phyloP scores from a whole-genome alignment of 2,888 invertebrate species.

The Beris morrisii region DNA sequence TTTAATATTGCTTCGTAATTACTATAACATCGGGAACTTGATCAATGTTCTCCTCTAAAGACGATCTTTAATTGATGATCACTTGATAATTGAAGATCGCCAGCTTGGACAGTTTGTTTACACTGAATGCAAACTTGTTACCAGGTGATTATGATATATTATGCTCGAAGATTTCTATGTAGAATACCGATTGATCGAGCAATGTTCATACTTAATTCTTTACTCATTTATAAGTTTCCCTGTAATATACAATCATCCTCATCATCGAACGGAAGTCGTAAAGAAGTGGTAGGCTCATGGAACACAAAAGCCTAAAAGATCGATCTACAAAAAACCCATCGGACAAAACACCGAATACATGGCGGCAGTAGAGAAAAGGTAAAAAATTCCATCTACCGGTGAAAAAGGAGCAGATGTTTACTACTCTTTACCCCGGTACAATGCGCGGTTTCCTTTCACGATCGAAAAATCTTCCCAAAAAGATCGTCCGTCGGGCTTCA shows the following conservation, averaged over 20 bases:
- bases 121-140: no score
- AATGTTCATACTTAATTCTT: no score
- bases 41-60: no score
- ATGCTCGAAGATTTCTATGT: no score
- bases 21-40: no score
- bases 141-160: no score
- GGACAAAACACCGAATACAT: slow-evolving; percentile 5
- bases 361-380: neutral
- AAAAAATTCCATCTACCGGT: slow-evolving; percentile 19
- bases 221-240: no score
- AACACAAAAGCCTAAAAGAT: slow-evolving; percentile 5
- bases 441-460: slow-evolving; percentile 18
- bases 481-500: slow-evolving; percentile 2
- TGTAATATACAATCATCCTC: neutral
- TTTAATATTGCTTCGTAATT: no score
- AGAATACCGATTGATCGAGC: no score
- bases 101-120: no score
- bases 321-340: neutral
- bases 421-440: neutral
- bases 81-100: no score
- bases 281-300: slow-evolving; percentile 5
- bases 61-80: no score
- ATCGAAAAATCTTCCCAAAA: neutral
- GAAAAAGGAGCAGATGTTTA: slow-evolving; percentile 29
- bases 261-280: slow-evolving; percentile 24